Evolutionary conservation across 2,888 invertebrate genomes (phyloP), one percentile per base, ranked within the genome.

Genomic region (Teleogryllus oceanicus): DNA sequence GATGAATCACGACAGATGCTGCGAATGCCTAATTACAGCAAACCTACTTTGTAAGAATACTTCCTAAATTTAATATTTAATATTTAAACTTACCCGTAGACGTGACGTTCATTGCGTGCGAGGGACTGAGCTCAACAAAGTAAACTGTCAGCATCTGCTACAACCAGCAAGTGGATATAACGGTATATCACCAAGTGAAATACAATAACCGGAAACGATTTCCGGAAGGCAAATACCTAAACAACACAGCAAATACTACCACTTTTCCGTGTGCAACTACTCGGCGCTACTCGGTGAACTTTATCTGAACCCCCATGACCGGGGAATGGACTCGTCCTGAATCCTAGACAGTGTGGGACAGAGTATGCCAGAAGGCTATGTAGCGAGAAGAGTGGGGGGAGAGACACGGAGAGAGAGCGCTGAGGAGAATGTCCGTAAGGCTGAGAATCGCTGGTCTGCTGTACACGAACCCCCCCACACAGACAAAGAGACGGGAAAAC

Each of bases 301-400:
- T 62, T 13, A 77, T 50, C 50, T 50, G 37, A n/a, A 21, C n/a
- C 77, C 49, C 77, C 50, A 77, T 77, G 50, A 77, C 49, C 77
- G 49, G 49, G 20, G 50, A 50, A 77, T 50, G 77, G 77, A 77
- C 50, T 77, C 77, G 49, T 50, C 77, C 76, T 76, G 76, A 24
- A 76, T 76, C 76, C 62, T 62, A 62, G 62, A 62, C 62, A 62
- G 62, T 62, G 62, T 62, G 62, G 62, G 62, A 62, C 62, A 62
- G 62, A 62, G 62, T 62, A 62, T 62, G 62, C 62, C 62, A 62
- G 62, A 62, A 62, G 62, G 62, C 62, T n/a, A n/a, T 62, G 62
- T 62, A 62, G 62, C 62, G 62, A 62, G 62, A 62, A 62, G 62
- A 62, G 62, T 62, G n/a, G 62, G 62, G 62, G 62, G 62, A 62